Conservation (phyloP, 2,113 vertebrate species). For the Proteles cristata region DNA sequence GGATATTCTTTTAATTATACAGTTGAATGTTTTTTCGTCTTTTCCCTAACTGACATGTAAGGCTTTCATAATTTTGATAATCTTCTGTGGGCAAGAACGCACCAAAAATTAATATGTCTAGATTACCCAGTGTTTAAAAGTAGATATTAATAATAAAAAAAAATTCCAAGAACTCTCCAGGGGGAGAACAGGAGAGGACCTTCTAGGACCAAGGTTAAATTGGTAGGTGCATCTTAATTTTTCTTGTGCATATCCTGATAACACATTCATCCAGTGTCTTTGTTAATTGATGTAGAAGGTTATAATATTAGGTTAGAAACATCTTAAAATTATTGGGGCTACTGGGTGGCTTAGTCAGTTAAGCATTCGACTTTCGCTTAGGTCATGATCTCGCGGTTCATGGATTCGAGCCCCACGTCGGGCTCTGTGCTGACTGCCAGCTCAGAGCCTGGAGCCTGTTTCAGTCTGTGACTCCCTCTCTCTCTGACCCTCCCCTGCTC, state of each 20-base stretch:
- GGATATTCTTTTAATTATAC: background rate
- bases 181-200: background rate
- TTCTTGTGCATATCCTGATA: background rate
- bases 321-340: background rate
- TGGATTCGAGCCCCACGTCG: no score
- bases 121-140: background rate
- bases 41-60: background rate
- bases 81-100: background rate
- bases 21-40: background rate
- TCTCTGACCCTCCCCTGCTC: no score
- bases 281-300: background rate
- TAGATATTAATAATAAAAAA: background rate
- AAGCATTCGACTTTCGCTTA: no score
- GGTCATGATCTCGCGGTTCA: no score
- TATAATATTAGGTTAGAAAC: background rate
- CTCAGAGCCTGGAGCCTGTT: no score
- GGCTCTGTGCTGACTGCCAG: no score
- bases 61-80: background rate
- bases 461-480: no score
- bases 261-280: background rate
- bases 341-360: no score
- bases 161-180: background rate
- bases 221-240: background rate
- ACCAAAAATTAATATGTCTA: background rate
- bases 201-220: background rate